These are phyloP conservation scores for Fulica atra DNA, from an alignment of 2,113 vertebrate genomes.

Conservation along the genomic window DNA sequence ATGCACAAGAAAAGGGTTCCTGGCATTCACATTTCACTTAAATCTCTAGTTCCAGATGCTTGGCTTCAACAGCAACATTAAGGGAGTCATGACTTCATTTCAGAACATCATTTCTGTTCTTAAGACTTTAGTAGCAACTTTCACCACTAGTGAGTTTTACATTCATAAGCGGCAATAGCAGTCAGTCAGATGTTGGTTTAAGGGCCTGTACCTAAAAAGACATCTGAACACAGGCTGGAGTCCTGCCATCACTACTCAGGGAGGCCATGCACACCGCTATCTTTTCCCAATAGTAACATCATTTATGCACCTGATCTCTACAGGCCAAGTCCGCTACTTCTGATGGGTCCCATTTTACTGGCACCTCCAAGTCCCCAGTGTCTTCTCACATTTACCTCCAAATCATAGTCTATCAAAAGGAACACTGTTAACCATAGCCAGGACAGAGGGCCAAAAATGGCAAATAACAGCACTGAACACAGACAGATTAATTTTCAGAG, in stretches of 20 bases:
- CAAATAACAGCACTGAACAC: not conserved
- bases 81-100: constrained; percentile 1
- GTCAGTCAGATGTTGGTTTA: not conserved
- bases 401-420: not conserved
- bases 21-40: not conserved
- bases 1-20: not conserved
- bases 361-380: not conserved
- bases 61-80: not conserved
- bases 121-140: not conserved
- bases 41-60: constrained; percentile 19
- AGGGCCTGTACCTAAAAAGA: not conserved
- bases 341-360: not conserved
- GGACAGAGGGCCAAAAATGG: not conserved
- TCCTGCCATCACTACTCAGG: not conserved
- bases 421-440: not conserved
- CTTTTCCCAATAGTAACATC: not conserved
- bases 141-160: not conserved
- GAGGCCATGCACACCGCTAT: accelerated
- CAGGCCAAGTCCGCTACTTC: not conserved
- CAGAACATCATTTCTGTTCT: constrained; percentile 24
- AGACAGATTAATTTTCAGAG: not conserved
- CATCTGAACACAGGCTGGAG: not conserved
- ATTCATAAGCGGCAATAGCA: not conserved
- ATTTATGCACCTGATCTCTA: not conserved
- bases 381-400: not conserved